phyloP scores from a whole-genome alignment of 2,113 vertebrate species.

The Podarcis cretensis region DNA sequence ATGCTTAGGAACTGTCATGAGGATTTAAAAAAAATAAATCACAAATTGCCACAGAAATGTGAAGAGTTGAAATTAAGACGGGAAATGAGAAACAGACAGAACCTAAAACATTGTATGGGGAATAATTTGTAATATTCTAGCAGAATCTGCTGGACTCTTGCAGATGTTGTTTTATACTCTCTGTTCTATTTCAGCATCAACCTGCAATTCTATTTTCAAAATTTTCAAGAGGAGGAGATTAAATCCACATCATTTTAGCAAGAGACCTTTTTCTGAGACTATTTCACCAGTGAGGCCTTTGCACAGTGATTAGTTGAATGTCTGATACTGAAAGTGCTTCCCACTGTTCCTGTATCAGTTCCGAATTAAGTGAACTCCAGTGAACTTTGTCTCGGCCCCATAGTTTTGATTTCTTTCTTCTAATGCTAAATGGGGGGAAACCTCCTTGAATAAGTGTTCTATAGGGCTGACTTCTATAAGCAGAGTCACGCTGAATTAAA shows the following conservation, averaged over 20 bases:
- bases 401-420: neutral
- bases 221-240: neutral
- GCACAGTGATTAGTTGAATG: neutral
- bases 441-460: neutral
- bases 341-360: neutral
- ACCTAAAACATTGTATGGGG: neutral
- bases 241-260: neutral
- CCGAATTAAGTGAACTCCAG: constrained; percentile 3
- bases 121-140: neutral
- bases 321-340: neutral
- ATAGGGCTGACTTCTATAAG: neutral
- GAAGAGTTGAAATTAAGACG: neutral
- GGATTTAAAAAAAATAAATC: no score
- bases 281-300: neutral
- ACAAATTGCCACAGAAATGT: no score
- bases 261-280: neutral
- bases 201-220: neutral
- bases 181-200: neutral
- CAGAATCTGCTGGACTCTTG: neutral
- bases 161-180: neutral
- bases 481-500: constrained; percentile 3
- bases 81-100: no score
- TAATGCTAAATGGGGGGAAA: neutral
- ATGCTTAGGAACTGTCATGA: neutral
- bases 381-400: neutral